Base-by-base conservation (phyloP, 2,888 invertebrate genomes). In the Nowickia ferox region DNA sequence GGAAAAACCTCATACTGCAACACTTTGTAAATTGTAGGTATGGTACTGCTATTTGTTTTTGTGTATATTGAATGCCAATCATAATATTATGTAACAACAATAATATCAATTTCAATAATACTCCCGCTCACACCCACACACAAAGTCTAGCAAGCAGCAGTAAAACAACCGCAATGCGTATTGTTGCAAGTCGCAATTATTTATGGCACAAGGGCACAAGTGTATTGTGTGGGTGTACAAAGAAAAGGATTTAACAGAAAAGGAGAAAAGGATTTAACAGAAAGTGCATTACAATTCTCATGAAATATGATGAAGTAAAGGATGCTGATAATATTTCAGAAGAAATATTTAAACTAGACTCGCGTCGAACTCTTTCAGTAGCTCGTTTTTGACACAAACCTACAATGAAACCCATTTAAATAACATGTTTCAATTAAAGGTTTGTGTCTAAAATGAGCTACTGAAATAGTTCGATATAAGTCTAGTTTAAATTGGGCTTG, bases 101-200 rank as follows among this genome's bases (percentile, higher is more conserved):
- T 57, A 79, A 55, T 75, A 75, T 84, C 75, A 51, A 80, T 71
- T 71, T 57, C 63, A 69, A 15, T 46, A 44, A 44, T 13, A 5
- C 19, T 59, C 48, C 17, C 4, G 55, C 13, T 61, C 4, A 53
- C 9, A 77, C 10, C n/a, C 13, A 10, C 6, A 61, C 4, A 30
- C 1, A 51, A 40, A n/a, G 1, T 15, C n/a, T 22, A 17, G 19
- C 10, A 17, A 40, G 40, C 13, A 15, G 22, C 9, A 17, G 15
- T n/a, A 57, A 30, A 30, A 30, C 71, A 71, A 53, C 84, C 76
- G 84, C 84, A 84, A 72, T 84, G 76, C 79, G 80, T 77, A 66
- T 55, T 80, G 76, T 76, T 65, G 80, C 19, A 42, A 38, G 38
- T 66, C 51, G 72, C 19, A 66, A 59, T 65, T 57, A 22, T 68